Evolutionary conservation across 2,888 invertebrate genomes (phyloP), one percentile per base, ranked within the genome.

Genomic region (Amphipoea oculea): DNA sequence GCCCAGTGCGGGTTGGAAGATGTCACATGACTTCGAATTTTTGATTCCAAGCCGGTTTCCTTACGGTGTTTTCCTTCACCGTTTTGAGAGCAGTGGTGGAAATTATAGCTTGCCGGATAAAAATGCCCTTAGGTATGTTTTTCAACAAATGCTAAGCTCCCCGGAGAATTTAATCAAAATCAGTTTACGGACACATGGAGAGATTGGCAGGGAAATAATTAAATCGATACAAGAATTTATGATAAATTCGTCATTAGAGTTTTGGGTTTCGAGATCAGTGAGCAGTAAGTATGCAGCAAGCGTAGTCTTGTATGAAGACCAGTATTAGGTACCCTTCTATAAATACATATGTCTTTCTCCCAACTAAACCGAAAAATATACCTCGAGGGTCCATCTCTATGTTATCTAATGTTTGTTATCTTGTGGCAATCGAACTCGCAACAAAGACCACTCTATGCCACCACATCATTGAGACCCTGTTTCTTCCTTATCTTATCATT

Each of bases 401-500:
- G 17, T n/a, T 48, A 45, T 23, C 23, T 20, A 42, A 23, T 40
- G 14, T 62, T n/a, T 80, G 29, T 29, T 57, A 57, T 60, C 42
- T 42, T 42, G 14, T 74, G 67, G 66, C 36, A 67, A 74, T 23
- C n/a, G 74, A 73, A 67, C 42, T 66, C 3, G 7, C 20, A 9
- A 60, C 42, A 67, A 62, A 67, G 51, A 62, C 23, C 3, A 60
- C 42, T 29, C 9, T 42, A 48, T 2, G 29, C 17, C 12, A 40
- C 57, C 65, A 3, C 42, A 81, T 45, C 74, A 51, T 73, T 60
- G 51, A 7, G 36, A 14, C 20, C 20, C 48, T 72, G 42, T 81
- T 48, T 20, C 36, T 0, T 40, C 40, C 12, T 74, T 67, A 81
- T 82, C 74, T 74, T 60, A 74, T 75, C 60, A 36, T 42, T 82